phyloP scores from a whole-genome alignment of 1,140 invertebrate genomes.

The Hormaphis cornu region DNA sequence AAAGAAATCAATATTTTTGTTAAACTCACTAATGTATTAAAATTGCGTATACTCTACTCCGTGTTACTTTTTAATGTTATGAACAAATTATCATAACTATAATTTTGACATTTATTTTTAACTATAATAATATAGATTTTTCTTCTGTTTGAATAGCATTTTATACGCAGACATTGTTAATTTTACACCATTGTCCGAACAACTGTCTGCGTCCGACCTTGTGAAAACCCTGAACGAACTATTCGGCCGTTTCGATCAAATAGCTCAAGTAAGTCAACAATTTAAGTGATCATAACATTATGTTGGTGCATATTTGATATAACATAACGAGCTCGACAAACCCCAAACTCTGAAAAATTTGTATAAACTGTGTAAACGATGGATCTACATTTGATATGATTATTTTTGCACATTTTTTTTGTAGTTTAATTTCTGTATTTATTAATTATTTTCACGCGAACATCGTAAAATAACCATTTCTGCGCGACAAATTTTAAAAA shows the following conservation, averaged over 20 bases:
- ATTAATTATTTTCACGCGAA: no score
- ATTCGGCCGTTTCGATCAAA: constrained; percentile 93
- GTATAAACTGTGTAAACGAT: no score
- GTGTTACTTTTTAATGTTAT: not conserved
- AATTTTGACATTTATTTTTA: not conserved
- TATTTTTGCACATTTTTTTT: no score
- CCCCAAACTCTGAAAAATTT: no score
- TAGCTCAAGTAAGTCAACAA: constrained; percentile 75
- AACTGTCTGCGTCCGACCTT: constrained; percentile 84
- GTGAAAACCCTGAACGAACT: constrained; percentile 93
- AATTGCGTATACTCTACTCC: not conserved
- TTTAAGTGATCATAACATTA: not conserved
- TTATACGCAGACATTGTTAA: constrained; percentile 97
- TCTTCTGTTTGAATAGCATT: constrained; percentile 58
- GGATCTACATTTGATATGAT: no score
- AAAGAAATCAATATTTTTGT: not conserved
- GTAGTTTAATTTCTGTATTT: no score
- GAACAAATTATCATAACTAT: no score
- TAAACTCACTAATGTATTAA: not conserved
- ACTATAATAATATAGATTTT: not conserved
- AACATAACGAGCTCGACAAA: no score
- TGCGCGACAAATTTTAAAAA: no score
- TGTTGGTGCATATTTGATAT: no score
- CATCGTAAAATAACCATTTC: no score
- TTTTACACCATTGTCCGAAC: constrained; percentile 88